These are phyloP conservation scores for Drosophila asahinai DNA, from an alignment of 1,140 invertebrate species.

Conservation along the genomic window DNA sequence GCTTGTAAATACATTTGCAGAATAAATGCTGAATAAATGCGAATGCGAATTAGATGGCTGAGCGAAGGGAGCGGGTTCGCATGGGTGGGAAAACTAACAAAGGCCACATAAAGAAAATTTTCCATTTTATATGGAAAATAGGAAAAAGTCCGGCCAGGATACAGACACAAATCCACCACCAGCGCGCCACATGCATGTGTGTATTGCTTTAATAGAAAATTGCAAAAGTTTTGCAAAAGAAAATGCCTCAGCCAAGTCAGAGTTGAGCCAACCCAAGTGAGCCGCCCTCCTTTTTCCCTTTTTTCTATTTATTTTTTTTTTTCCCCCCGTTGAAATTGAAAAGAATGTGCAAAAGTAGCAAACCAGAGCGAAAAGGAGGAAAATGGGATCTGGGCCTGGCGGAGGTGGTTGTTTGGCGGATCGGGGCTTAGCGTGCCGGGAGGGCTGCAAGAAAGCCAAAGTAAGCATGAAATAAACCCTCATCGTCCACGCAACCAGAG, in stretches of 20 bases:
- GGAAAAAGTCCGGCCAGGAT: conserved; percentile 37
- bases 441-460: conserved; percentile 68
- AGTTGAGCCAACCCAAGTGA: conserved; percentile 63
- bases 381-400: conserved; percentile 15
- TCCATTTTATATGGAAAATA: conserved; percentile 75
- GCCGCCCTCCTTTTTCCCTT: conserved; percentile 5
- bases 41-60: conserved; percentile 21
- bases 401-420: conserved; percentile 14
- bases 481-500: conserved; percentile 58
- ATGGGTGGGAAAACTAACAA: conserved; percentile 75
- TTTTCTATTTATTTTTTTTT: conserved; percentile 12
- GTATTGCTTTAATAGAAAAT: conserved; percentile 84
- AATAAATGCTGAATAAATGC: conserved; percentile 68
- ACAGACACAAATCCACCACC: conserved; percentile 61
- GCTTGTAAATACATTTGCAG: conserved; percentile 80
- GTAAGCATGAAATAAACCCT: conserved; percentile 82
- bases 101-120: conserved; percentile 82
- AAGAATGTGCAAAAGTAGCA: conserved; percentile 83
- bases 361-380: conserved; percentile 38
- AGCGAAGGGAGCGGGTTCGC: conserved; percentile 9
- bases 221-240: conserved; percentile 83
- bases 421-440: conserved; percentile 45
- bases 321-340: conserved; percentile 66
- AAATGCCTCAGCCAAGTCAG: conserved; percentile 76
- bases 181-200: conserved; percentile 51